Evolutionary conservation across 2,888 invertebrate species (phyloP).

Genomic region (Arrhopalites spinosus): DNA sequence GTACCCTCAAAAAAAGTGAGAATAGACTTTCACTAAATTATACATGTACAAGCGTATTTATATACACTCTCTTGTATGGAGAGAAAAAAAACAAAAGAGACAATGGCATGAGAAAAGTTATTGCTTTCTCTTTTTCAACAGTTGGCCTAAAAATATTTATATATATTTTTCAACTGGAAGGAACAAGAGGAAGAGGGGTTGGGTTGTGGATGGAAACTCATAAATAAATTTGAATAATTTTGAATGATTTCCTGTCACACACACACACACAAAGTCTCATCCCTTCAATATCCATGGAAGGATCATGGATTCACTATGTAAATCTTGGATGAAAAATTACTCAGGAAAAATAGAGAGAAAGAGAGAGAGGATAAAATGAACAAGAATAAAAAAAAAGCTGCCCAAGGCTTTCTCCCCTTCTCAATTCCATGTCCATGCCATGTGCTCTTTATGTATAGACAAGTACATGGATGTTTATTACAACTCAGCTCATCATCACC

Average conservation of each 20-base stretch:
- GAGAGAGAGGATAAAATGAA: not conserved
- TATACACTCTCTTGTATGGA: not conserved
- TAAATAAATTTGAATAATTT: slow-evolving; percentile 11
- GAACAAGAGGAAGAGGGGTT: too few relatives aligned
- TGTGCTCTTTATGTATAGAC: too few relatives aligned
- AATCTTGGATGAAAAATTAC: too few relatives aligned
- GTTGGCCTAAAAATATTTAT: not conserved
- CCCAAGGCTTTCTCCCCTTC: too few relatives aligned
- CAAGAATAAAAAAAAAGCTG: too few relatives aligned
- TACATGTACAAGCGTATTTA: not conserved
- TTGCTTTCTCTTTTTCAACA: slow-evolving; percentile 1
- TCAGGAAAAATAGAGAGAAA: not conserved
- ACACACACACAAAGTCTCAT: not conserved
- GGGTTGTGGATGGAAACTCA: not conserved
- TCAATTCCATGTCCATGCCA: too few relatives aligned
- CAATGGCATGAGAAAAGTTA: not conserved
- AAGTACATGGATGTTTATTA: too few relatives aligned
- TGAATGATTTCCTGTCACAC: not conserved
- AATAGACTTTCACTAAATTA: too few relatives aligned
- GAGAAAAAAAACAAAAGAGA: not conserved
- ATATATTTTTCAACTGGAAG: not conserved
- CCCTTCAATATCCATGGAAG: too few relatives aligned
- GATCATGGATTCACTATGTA: too few relatives aligned
- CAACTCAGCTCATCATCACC: too few relatives aligned
- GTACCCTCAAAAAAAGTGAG: not conserved